Evolutionary conservation across 2,888 invertebrate genomes (phyloP), one percentile per base, ranked within the genome.

Genomic region (Neria commutata): DNA sequence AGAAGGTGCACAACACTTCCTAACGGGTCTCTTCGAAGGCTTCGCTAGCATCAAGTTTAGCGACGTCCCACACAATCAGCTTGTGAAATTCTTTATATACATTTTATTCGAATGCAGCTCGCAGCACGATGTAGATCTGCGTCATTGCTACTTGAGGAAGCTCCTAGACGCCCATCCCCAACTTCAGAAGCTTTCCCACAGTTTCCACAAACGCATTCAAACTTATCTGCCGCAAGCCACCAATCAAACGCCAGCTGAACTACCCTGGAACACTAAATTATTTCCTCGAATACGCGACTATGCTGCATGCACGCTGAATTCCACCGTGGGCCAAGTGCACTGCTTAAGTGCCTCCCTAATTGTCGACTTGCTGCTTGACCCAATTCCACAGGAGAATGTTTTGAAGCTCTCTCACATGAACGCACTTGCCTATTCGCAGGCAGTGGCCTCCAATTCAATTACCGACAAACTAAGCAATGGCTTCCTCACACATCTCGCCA

Each of bases 51-150:
- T 78, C 1, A 49, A 74, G 8, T 60, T 77, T 5, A 56, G 58
- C 33, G 55, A 58, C 1, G 58, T 70, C 1, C 64, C 67, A 4
- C 49, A 62, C 56, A 23, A 57, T 37, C 24, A 71, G 4, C 16
- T 73, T 16, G 14, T 67, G 1, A 72, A 71, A 3, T 76, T 78
- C 59, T 70, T 81, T 4, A 56, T 85, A 21, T 75, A 83, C 16
- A 77, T 83, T 48, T 69, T 85, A 45, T 85, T 84, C 59, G 83
- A 84, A 65, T 67, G 68, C 1, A 81, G 84, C 19, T 72, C 81
- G 0, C 56, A 74, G 4, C 68, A 70, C 1, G 84, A 85, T 55
- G 64, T 77, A 0, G 61, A 72, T 3, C 50, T 82, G 23, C 75
- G 85, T 34, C 67, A 76, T 60, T 58, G 74, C 2, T 76, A 78